Base-by-base conservation (phyloP, 2,888 invertebrate genomes). In the Cyclophora punctaria region DNA sequence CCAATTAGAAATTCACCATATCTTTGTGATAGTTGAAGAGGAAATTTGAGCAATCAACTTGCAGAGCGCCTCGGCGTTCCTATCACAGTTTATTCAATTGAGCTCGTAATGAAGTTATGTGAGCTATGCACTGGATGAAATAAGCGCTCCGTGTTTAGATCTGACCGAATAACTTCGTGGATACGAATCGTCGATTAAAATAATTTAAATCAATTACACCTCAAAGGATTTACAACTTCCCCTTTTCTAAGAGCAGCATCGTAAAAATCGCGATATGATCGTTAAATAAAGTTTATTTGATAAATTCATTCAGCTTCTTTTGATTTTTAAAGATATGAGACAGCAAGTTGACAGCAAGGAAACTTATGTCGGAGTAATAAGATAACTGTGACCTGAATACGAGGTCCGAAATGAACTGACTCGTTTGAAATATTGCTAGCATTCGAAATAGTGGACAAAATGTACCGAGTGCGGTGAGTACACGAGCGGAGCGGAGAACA, bases 1-100 rank as follows among this genome's bases (percentile, higher is more conserved):
- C 86, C 88, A 88, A 88, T 88, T 87, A 87, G 88, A 88, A 88
- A 88, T 88, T 88, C 88, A 88, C 88, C 88, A 87, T 88, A 88
- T 87, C 88, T 88, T 86, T 86, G 87, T 86, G 83, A 87, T 86
- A 87, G 87, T 83, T 86, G 87, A 87, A 83, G 81, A 88, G 88
- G 87, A 87, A 87, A 87, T 87, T 87, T 83, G 86, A 88, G 87
- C 86, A 87, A 88, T 88, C 87, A 86, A 82, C 82, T 82, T 82
- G 80, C 85, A 78, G 83, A 83, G 84, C 82, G 84, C 83, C 78
- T 83, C 83, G 73, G 75, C 76, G 75, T 81, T 84, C 82, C 86
- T 86, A 87, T 87, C 82, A 83, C 86, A 84, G 87, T 85, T 88
- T 88, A 87, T 88, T 84, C 87, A 88, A 88, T 88, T 87, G 87